phyloP scores from a whole-genome alignment of 2,888 invertebrate genomes.

The Drosophila barbarae region DNA sequence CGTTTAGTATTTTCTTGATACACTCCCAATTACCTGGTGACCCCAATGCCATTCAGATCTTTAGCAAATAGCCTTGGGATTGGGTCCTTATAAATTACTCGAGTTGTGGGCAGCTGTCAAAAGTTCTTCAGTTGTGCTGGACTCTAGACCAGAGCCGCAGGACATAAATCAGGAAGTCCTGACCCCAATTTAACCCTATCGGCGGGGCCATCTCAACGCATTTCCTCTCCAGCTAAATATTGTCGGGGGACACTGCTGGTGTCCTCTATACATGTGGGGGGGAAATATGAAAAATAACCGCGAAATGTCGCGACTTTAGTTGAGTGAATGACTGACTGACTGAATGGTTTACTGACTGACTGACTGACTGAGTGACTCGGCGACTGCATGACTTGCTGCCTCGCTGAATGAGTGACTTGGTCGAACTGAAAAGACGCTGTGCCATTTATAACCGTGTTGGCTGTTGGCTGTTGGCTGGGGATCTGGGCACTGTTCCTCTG shows the following conservation, averaged over 20 bases:
- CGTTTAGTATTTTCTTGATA: too few relatives aligned
- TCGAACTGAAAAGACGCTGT: slow-evolving; percentile 50
- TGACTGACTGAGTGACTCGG: slow-evolving; percentile 18
- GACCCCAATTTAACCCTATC: slow-evolving; percentile 14
- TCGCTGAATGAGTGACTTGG: slow-evolving; percentile 43
- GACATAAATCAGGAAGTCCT: slow-evolving; percentile 25
- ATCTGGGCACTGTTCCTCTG: slow-evolving; percentile 20
- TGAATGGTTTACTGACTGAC: slow-evolving; percentile 11
- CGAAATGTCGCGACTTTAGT: slow-evolving; percentile 1
- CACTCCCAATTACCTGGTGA: neutral
- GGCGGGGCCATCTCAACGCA: neutral
- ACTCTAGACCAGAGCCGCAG: neutral
- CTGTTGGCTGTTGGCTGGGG: neutral
- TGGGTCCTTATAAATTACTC: slow-evolving; percentile 9
- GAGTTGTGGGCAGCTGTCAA: slow-evolving; percentile 1
- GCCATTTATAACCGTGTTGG: slow-evolving; percentile 46
- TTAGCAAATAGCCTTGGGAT: neutral
- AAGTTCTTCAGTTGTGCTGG: neutral
- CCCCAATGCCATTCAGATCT: neutral
- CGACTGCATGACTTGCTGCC: slow-evolving; percentile 24
- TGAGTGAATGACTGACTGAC: neutral
- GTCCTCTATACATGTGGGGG: neutral
- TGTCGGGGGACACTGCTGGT: slow-evolving; percentile 9
- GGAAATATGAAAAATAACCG: slow-evolving; percentile 6
- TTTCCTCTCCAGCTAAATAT: slow-evolving; percentile 29